Evolutionary conservation across 2,797 vertebrate species (phyloP), one percentile per base, ranked within the genome.

Genomic region (Phoxinus dragarum): DNA sequence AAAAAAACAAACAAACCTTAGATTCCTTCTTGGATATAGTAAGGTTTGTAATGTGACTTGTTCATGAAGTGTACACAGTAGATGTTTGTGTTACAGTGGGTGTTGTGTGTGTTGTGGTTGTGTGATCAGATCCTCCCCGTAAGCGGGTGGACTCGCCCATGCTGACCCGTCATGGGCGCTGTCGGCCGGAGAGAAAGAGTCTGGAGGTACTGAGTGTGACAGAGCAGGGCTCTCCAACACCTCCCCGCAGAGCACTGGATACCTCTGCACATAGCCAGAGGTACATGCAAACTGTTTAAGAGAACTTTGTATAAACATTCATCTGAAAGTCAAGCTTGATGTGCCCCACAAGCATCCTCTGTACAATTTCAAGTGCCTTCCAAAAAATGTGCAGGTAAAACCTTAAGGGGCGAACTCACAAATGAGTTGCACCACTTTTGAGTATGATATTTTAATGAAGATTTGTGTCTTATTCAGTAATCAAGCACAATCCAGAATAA

Each of bases 81-180:
- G 52, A 31, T 82, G 80, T 68, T 42, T 68, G 44, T 72, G 74
- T 84, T 71, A 71, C n/a, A 77, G 56, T 81, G 16, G 17, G 14
- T 81, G n/a, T 54, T 79, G 6, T 84, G 64, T 86, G 8, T 88
- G 31, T 69, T 81, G 85, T 82, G 84, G 34, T 66, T 76, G n/a
- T 74, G 72, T 87, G 76, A 78, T 78, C 42, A 94, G 95, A 96
- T 88, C 95, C 95, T 1, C 94, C 95, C 12, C 94, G 96, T 88
- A 98, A 98, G 88, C 95, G 97, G 0, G 97, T 98, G 72, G 97
- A 98, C 92, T 98, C 97, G 0, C 97, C 97, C 17, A 97, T 98
- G 97, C 87, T 98, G 91, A 97, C 96, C 7, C 96, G 97, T 34
- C 96, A 98, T 1, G 97, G 97, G n/a, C 97, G 97, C 81, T 95